A percentile compares a stretch with the other conserved stretches of the same genome.
These are phyloP conservation scores for Actinia tenebrosa DNA, from an alignment of 64 coral and sea anemone genomes.

Conservation along the genomic window DNA sequence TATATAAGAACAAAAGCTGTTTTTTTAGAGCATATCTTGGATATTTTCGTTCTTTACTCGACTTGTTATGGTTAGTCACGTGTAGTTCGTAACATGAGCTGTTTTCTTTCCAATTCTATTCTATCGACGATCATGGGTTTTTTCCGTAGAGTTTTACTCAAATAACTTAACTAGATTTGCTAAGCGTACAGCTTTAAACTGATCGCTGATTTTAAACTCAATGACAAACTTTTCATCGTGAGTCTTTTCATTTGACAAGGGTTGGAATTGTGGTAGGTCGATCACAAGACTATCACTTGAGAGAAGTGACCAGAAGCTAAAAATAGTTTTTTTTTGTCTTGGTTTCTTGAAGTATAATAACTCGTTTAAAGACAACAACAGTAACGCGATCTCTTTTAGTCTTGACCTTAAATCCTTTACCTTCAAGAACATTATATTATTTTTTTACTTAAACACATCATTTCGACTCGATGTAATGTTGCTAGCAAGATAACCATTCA, in stretches of 20 bases:
- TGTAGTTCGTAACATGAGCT: constrained; percentile 4
- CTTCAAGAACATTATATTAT: neutral
- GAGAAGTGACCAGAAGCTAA: constrained; percentile 5
- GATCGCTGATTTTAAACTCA: neutral
- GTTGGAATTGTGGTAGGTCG: neutral
- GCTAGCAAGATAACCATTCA: neutral
- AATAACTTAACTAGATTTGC: constrained; percentile 3
- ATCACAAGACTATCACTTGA: constrained; percentile 26
- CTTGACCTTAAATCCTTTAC: neutral
- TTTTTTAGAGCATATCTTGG: neutral
- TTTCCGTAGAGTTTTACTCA: neutral
- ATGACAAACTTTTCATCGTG: neutral
- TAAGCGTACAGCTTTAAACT: neutral
- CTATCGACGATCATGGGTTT: constrained; percentile 1
- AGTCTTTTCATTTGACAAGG: neutral
- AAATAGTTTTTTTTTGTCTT: neutral
- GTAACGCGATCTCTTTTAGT: neutral
- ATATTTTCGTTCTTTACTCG: neutral
- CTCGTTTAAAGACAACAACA: neutral
- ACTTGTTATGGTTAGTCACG: constrained; percentile 20
- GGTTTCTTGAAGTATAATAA: neutral
- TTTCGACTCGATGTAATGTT: neutral
- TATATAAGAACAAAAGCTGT: neutral
- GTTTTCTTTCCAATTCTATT: neutral
- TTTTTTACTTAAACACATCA: neutral